These are phyloP conservation scores for Gastrophryne carolinensis DNA, from an alignment of 2,797 vertebrate species.

Conservation along the genomic window DNA sequence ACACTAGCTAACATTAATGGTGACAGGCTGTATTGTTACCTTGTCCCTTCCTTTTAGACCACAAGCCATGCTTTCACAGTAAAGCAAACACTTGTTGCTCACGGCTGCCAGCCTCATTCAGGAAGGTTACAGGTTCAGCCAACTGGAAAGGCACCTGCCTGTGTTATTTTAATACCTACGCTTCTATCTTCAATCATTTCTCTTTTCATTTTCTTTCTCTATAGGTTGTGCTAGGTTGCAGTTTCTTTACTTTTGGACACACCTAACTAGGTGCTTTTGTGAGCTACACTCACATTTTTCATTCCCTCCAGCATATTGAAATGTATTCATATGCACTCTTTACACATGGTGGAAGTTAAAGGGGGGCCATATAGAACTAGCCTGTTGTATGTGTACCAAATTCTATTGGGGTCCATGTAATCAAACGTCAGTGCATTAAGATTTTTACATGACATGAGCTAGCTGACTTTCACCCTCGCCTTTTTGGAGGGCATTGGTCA, in stretches of 20 bases:
- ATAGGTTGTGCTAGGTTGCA: neutral
- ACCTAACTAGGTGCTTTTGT: slow-evolving; percentile 38
- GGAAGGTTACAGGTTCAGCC: slow-evolving; percentile 44
- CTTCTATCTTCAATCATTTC: slow-evolving; percentile 36
- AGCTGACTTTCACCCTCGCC: too few relatives aligned
- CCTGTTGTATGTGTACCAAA: too few relatives aligned
- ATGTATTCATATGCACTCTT: slow-evolving; percentile 16
- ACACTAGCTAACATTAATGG: slow-evolving; percentile 31
- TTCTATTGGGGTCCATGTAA: too few relatives aligned
- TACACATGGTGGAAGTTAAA: neutral
- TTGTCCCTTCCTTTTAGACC: slow-evolving; percentile 5
- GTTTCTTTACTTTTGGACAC: slow-evolving; percentile 30
- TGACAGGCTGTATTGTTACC: slow-evolving; percentile 32
- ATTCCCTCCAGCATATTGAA: slow-evolving; percentile 6
- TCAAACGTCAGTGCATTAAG: too few relatives aligned
- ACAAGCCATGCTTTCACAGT: slow-evolving; percentile 31
- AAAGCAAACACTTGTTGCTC: slow-evolving; percentile 49
- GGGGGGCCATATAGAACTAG: too few relatives aligned
- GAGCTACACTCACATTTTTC: slow-evolving; percentile 26
- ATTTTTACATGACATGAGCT: too few relatives aligned
- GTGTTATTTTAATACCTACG: slow-evolving; percentile 47
- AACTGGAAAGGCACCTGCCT: slow-evolving; percentile 27
- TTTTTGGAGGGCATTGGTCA: too few relatives aligned
- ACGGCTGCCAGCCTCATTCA: slow-evolving; percentile 23
- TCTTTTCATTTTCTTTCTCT: slow-evolving; percentile 23